A percentile compares a stretch with the other conserved stretches of the same genome.
These are phyloP conservation scores for Andricus curvator DNA, from an alignment of 2,888 invertebrate species.

Conservation along the genomic window DNA sequence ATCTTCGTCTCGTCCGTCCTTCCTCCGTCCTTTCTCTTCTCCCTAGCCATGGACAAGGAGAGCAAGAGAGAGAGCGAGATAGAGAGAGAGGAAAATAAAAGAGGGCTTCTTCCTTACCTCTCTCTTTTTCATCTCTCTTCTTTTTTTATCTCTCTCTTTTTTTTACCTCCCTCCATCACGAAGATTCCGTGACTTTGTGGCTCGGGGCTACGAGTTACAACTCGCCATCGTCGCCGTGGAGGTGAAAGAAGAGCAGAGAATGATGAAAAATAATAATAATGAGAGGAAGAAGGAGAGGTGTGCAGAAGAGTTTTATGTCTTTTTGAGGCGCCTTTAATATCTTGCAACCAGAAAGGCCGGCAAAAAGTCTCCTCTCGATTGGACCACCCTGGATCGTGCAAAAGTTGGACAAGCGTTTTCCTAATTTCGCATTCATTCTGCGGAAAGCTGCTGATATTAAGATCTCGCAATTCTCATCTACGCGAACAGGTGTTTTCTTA, in stretches of 20 bases:
- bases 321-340: constrained; percentile 62
- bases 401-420: constrained; percentile 17
- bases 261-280: constrained; percentile 48
- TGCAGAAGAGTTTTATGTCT: constrained; percentile 56
- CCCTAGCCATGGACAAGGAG: constrained; percentile 49
- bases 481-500: constrained; percentile 32
- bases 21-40: constrained; percentile 50
- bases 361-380: constrained; percentile 54
- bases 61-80: constrained; percentile 45
- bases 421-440: constrained; percentile 26
- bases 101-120: constrained; percentile 73
- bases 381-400: constrained; percentile 53
- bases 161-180: constrained; percentile 45
- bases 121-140: constrained; percentile 59
- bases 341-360: constrained; percentile 51
- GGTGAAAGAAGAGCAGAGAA: constrained; percentile 6
- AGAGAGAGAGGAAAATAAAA: constrained; percentile 47
- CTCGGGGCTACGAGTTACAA: constrained; percentile 26
- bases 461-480: background rate
- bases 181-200: constrained; percentile 33
- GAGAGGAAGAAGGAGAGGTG: constrained; percentile 39
- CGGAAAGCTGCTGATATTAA: background rate
- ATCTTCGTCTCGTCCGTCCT: constrained; percentile 59
- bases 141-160: constrained; percentile 59
- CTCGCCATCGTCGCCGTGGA: background rate